These are phyloP conservation scores for Passer domesticus DNA, from an alignment of 2,113 vertebrate species.

Conservation along the genomic window DNA sequence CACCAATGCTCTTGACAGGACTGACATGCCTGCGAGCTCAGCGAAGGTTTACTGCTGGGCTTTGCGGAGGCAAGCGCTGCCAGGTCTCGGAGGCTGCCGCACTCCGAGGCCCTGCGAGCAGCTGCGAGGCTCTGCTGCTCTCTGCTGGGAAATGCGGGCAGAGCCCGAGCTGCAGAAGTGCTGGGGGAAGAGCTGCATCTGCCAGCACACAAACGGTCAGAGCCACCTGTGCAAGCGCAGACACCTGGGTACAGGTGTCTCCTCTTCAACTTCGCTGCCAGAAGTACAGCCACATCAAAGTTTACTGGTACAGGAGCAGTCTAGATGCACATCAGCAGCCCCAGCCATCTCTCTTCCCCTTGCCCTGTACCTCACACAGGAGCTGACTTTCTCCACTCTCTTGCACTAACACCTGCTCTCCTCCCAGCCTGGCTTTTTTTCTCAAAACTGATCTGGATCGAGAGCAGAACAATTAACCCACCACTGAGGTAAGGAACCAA, in stretches of 20 bases:
- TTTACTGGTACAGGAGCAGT: not conserved
- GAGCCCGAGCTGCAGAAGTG: not conserved
- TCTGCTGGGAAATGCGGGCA: conserved; percentile 45
- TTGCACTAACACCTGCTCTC: too few relatives aligned
- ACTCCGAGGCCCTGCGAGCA: not conserved
- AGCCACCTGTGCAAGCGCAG: not conserved
- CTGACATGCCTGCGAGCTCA: not conserved
- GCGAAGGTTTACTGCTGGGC: not conserved
- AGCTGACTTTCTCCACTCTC: not conserved
- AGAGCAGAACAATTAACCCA: not conserved
- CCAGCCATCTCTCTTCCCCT: not conserved
- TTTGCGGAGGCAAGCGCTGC: not conserved
- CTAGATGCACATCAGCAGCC: not conserved
- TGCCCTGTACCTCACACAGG: not conserved
- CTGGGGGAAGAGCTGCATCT: not conserved
- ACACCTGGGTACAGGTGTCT: not conserved
- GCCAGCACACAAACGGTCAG: not conserved
- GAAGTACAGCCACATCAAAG: not conserved
- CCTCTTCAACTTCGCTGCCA: not conserved
- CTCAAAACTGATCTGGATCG: not conserved
- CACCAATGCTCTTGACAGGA: not conserved
- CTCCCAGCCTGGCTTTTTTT: not conserved
- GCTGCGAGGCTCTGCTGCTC: conserved; percentile 52
- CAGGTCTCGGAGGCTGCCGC: not conserved
- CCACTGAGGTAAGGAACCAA: not conserved